Evolutionary conservation across 2,888 invertebrate species (phyloP).

Genomic region (Apotomis capreana): DNA sequence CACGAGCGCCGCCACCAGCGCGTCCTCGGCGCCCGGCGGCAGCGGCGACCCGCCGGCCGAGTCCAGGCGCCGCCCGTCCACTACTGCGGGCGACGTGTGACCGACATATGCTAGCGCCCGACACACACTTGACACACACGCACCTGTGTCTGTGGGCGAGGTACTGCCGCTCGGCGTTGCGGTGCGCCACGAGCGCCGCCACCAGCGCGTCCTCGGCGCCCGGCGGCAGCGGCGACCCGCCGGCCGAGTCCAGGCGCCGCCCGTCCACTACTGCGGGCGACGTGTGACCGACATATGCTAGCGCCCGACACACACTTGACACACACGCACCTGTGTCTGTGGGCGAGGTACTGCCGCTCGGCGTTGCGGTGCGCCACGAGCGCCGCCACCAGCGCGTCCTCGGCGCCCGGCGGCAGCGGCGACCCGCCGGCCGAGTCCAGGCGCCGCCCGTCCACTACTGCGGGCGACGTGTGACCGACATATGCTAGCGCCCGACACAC

Average conservation of each 20-base stretch:
- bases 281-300: background rate
- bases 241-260: too few species aligned
- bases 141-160: background rate
- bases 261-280: background rate
- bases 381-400: background rate
- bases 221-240: background rate
- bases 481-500: background rate
- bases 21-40: conserved; percentile 1
- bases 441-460: too few species aligned
- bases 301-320: background rate
- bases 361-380: background rate
- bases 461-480: background rate
- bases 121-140: background rate
- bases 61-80: too few species aligned
- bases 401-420: conserved; percentile 1
- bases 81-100: background rate
- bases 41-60: background rate
- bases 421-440: too few species aligned
- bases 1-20: background rate
- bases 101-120: background rate
- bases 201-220: background rate
- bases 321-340: background rate
- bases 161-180: background rate
- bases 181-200: background rate
- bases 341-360: background rate